These are phyloP conservation scores for Gallinago nigripennis DNA, from an alignment of 2,797 vertebrate genomes.

Conservation along the genomic window DNA sequence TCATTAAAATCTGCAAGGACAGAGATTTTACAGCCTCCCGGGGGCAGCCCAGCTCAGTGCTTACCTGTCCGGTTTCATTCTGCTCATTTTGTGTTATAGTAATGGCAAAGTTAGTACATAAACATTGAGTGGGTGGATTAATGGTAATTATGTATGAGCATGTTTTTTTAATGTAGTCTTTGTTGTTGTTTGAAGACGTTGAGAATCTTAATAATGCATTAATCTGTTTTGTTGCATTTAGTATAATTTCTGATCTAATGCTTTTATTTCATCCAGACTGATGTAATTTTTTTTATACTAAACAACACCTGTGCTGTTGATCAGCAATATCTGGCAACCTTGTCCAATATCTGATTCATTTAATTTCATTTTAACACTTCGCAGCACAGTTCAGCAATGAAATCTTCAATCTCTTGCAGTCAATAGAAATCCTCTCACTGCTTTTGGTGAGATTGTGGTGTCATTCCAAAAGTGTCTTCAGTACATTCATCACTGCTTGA, in stretches of 20 bases:
- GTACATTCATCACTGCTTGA: neutral
- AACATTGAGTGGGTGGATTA: neutral
- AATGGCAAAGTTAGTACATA: neutral
- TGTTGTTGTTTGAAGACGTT: neutral
- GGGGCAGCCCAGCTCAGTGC: neutral
- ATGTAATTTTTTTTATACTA: neutral
- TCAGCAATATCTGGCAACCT: neutral
- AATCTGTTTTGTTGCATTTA: neutral
- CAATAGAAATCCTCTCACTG: neutral
- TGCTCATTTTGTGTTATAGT: neutral
- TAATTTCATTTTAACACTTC: constrained; percentile 6
- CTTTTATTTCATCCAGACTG: neutral
- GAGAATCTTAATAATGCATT: neutral
- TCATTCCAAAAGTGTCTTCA: neutral
- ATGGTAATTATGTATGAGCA: neutral
- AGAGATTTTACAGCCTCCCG: neutral
- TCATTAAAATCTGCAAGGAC: neutral
- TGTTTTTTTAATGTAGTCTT: neutral
- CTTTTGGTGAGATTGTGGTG: neutral
- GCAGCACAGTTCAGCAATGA: neutral
- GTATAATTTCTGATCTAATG: neutral
- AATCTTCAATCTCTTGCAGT: neutral
- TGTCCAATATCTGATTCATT: neutral
- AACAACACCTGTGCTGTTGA: neutral
- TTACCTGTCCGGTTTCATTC: neutral